Conservation (phyloP, 2,888 invertebrate genomes). For the Sminthurinus aureus region DNA sequence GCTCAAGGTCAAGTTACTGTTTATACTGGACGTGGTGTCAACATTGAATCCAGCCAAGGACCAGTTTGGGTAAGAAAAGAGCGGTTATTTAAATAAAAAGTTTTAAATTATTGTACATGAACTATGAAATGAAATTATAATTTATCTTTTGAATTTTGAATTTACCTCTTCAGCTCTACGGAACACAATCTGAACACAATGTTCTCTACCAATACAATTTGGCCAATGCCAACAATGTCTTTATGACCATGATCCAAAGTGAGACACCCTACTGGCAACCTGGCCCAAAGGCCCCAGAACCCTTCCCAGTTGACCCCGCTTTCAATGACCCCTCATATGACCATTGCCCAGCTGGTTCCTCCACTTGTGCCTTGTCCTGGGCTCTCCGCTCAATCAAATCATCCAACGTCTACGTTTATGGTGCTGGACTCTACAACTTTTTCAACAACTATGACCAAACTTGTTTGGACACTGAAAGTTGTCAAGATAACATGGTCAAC, state of each 20-base stretch:
- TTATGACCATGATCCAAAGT: slow-evolving; percentile 57
- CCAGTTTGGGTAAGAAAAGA: slow-evolving; percentile 47
- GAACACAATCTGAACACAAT: slow-evolving; percentile 56
- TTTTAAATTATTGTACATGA: neutral
- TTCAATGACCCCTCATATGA: slow-evolving; percentile 51
- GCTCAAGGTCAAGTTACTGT: slow-evolving; percentile 54
- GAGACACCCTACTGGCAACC: slow-evolving; percentile 57
- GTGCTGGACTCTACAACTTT: slow-evolving; percentile 58
- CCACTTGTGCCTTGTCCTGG: slow-evolving; percentile 49
- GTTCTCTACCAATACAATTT: slow-evolving; percentile 55
- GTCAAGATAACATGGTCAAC: slow-evolving; percentile 52
- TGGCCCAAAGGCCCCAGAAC: slow-evolving; percentile 52
- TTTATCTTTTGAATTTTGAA: neutral
- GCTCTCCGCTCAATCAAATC: slow-evolving; percentile 41
- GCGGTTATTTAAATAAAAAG: too few relatives aligned
- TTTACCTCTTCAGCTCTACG: slow-evolving; percentile 37
- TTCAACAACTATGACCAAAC: slow-evolving; percentile 56
- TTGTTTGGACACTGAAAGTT: slow-evolving; percentile 52
- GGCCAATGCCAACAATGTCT: slow-evolving; percentile 49
- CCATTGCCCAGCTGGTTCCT: slow-evolving; percentile 45
- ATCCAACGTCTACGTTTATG: slow-evolving; percentile 53
- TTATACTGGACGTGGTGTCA: slow-evolving; percentile 55
- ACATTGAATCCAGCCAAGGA: slow-evolving; percentile 52
- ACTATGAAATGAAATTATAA: neutral
- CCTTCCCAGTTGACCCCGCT: slow-evolving; percentile 43